Evolutionary conservation across 1,140 invertebrate genomes (phyloP).

Genomic region (Bathynomus jamesi): DNA sequence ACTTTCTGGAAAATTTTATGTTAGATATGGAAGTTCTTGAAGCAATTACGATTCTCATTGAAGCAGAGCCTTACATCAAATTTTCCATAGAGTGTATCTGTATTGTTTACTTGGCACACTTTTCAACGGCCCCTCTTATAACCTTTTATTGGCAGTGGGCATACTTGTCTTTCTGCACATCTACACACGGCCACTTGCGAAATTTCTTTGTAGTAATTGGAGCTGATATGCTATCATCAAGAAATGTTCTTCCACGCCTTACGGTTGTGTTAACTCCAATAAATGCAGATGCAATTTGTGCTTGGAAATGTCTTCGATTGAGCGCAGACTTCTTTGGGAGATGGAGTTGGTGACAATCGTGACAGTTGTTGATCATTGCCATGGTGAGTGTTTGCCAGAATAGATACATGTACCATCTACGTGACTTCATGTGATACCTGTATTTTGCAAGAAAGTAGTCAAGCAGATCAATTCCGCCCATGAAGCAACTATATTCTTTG

Average conservation of each 20-base stretch:
- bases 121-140: too few relatives aligned
- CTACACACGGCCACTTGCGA: constrained; percentile 5
- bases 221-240: constrained; percentile 1
- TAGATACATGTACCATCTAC: constrained; percentile 38
- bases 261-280: constrained; percentile 6
- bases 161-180: too few relatives aligned
- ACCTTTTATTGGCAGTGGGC: too few relatives aligned
- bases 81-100: too few relatives aligned
- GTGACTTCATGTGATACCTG: constrained; percentile 32
- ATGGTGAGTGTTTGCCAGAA: constrained; percentile 36
- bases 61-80: too few relatives aligned
- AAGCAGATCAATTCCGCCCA: constrained; percentile 38
- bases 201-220: constrained; percentile 5
- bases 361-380: constrained; percentile 35
- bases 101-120: too few relatives aligned
- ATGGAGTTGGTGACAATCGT: constrained; percentile 23
- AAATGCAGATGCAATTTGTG: constrained; percentile 6
- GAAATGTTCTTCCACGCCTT: constrained; percentile 1
- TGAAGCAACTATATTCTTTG: constrained; percentile 35
- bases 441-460: constrained; percentile 28
- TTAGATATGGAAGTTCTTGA: too few relatives aligned
- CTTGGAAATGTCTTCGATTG: constrained; percentile 11
- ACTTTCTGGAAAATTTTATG: too few relatives aligned
- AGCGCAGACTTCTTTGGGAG: constrained; percentile 11
- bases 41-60: too few relatives aligned